Percentiles rank a stretch among this genome's conserved stretches.
Evolutionary conservation across 2,888 invertebrate species (phyloP).

Genomic region (Phengaris alcon): DNA sequence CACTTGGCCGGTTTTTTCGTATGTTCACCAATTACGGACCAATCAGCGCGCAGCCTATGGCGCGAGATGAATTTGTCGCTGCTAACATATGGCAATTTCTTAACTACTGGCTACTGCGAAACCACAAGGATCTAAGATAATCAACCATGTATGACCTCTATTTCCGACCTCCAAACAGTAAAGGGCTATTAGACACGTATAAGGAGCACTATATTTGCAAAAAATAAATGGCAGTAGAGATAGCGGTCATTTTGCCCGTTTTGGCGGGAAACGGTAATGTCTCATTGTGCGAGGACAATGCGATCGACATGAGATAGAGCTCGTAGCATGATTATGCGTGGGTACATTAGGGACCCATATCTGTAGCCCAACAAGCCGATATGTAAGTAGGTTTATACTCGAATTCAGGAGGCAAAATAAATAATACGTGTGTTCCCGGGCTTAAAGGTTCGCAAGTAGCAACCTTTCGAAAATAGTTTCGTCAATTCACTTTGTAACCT

Average conservation of each 20-base stretch:
- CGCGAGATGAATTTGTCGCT: too few relatives aligned
- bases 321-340: neutral
- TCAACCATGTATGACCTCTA: neutral
- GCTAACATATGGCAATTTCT: neutral
- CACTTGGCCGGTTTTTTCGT: too few relatives aligned
- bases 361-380: too few relatives aligned
- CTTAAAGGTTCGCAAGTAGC: too few relatives aligned
- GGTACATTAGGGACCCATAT: too few relatives aligned
- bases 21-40: too few relatives aligned
- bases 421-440: too few relatives aligned
- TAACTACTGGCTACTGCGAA: neutral
- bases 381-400: too few relatives aligned
- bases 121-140: constrained; percentile 4
- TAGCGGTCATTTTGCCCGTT: constrained; percentile 3
- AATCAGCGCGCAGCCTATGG: too few relatives aligned
- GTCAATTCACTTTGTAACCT: too few relatives aligned
- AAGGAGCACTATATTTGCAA: neutral
- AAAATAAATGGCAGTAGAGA: neutral
- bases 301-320: neutral
- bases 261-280: constrained; percentile 2
- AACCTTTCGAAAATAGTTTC: too few relatives aligned
- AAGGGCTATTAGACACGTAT: neutral
- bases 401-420: too few relatives aligned
- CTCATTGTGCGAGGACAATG: constrained; percentile 5
- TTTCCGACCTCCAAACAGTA: neutral